Percentiles rank a stretch among this genome's conserved stretches.
These are phyloP conservation scores for Agrenia bidenticulata DNA, from an alignment of 2,888 invertebrate genomes.

Conservation along the genomic window DNA sequence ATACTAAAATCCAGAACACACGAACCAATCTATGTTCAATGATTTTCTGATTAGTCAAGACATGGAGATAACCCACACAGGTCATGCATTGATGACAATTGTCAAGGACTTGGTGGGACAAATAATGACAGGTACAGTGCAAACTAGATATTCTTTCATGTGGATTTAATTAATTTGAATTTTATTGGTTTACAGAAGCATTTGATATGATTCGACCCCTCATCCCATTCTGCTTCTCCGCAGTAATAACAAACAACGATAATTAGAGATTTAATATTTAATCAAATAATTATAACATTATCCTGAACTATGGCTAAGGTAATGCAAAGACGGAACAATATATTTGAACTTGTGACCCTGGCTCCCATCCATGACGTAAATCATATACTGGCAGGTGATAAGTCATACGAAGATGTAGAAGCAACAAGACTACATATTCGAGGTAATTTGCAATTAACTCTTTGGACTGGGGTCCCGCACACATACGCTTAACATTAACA, in stretches of 20 bases:
- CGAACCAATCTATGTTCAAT: neutral
- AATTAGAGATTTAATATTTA: constrained; percentile 57
- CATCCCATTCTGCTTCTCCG: constrained; percentile 90
- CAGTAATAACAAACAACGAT: too few relatives aligned
- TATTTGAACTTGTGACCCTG: constrained; percentile 88
- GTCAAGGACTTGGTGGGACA: constrained; percentile 83
- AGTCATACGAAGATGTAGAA: constrained; percentile 55
- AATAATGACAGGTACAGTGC: constrained; percentile 40
- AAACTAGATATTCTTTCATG: too few relatives aligned
- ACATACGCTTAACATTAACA: too few relatives aligned
- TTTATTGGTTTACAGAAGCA: constrained; percentile 71
- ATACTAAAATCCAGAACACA: neutral
- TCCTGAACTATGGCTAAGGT: constrained; percentile 65
- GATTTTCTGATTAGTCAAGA: constrained; percentile 64
- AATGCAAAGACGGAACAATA: constrained; percentile 90
- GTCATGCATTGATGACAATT: constrained; percentile 85
- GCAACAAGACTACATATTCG: constrained; percentile 22
- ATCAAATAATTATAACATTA: neutral
- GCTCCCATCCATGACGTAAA: constrained; percentile 68
- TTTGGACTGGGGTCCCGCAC: too few relatives aligned
- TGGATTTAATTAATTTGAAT: neutral
- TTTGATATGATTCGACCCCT: constrained; percentile 88
- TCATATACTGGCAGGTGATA: constrained; percentile 59
- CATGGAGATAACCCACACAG: constrained; percentile 84
- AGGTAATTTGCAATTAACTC: too few relatives aligned